These are phyloP conservation scores for Mesembrinibis cayennensis DNA, from an alignment of 2,113 vertebrate species.

Conservation along the genomic window DNA sequence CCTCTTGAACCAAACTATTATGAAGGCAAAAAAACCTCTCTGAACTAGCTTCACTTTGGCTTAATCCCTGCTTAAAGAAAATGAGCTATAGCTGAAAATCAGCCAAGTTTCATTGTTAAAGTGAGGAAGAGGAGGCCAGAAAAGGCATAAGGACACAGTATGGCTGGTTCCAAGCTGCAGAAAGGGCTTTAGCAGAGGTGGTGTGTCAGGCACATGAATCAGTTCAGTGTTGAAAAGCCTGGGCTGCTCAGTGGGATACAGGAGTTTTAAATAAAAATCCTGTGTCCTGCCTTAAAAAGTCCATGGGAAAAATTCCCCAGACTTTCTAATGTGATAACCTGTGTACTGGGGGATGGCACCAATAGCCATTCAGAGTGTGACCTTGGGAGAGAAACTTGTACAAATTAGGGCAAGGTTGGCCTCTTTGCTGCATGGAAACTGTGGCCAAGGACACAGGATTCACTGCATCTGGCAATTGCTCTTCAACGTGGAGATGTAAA, in stretches of 20 bases:
- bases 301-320: neutral
- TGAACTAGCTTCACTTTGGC: neutral
- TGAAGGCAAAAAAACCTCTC: neutral
- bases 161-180: neutral
- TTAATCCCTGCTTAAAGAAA: neutral
- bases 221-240: neutral
- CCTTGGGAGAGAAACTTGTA: neutral
- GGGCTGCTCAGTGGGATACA: neutral
- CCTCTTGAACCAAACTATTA: neutral
- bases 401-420: neutral
- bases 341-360: neutral
- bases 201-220: neutral
- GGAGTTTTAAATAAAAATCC: neutral
- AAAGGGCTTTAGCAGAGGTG: neutral
- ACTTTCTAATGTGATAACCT: neutral
- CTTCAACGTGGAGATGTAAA: neutral
- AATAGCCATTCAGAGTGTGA: neutral
- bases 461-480: neutral
- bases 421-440: neutral
- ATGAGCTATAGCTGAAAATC: neutral
- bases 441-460: neutral
- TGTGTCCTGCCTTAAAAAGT: neutral
- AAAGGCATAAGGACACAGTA: neutral
- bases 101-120: neutral
- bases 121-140: neutral